A percentile compares a stretch with the other conserved stretches of the same genome.
Conservation (phyloP, 2,888 invertebrate species). For the Leptinotarsa juncta region DNA sequence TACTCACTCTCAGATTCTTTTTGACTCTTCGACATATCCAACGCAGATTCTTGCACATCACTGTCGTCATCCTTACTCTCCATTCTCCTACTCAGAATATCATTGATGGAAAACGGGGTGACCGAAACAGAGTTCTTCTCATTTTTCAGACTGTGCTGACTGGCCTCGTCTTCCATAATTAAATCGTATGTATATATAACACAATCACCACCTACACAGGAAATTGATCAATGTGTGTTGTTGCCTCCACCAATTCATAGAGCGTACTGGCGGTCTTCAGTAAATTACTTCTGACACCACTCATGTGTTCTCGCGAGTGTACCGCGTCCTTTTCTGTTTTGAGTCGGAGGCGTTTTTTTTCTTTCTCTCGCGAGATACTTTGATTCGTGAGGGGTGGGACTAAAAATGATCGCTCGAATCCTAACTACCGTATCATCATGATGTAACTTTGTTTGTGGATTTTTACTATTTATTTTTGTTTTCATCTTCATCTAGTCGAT, state of each 20-base stretch:
- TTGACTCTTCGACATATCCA: conserved; percentile 65
- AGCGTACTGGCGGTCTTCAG: conserved; percentile 57
- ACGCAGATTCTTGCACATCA: conserved; percentile 61
- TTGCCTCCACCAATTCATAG: conserved; percentile 56
- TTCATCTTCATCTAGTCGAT: conserved; percentile 22
- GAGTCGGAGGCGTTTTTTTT: conserved; percentile 29
- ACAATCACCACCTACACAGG: conserved; percentile 12
- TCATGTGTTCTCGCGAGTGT: conserved; percentile 54
- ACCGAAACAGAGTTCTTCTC: conserved; percentile 56
- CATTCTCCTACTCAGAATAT: conserved; percentile 71
- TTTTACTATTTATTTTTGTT: conserved; percentile 38
- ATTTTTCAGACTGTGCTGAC: conserved; percentile 45
- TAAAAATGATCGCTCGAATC: conserved; percentile 43
- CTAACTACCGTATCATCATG: conserved; percentile 48
- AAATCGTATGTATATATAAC: background rate
- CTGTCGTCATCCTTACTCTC: conserved; percentile 64
- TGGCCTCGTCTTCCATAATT: conserved; percentile 55
- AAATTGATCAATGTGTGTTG: conserved; percentile 30
- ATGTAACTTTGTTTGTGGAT: conserved; percentile 44
- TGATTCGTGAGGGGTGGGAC: conserved; percentile 56
- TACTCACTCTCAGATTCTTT: conserved; percentile 52
- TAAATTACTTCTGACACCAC: conserved; percentile 62
- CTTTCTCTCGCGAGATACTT: conserved; percentile 46
- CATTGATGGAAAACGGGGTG: conserved; percentile 81
- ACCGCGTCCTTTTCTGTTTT: conserved; percentile 42